Evolutionary conservation across 2,888 invertebrate species (phyloP).

Genomic region (Caenorhabditis sulstoni): DNA sequence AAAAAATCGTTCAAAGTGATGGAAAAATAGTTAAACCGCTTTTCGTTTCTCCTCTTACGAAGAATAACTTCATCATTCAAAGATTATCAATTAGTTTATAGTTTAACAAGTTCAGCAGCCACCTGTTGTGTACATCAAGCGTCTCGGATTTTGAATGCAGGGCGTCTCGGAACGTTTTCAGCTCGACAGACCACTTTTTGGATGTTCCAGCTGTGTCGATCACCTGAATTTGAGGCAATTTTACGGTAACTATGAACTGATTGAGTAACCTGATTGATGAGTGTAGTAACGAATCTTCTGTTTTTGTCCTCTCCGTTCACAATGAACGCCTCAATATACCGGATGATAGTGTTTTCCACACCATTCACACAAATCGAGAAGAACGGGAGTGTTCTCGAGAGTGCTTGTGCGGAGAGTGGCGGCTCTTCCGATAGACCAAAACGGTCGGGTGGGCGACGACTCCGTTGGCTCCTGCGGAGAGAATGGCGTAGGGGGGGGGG

Average conservation of each 20-base stretch:
- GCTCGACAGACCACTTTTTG: conserved; percentile 38
- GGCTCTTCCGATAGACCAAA: too few species aligned
- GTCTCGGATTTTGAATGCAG: conserved; percentile 13
- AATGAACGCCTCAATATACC: conserved; percentile 15
- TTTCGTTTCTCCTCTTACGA: too few species aligned
- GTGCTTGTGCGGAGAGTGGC: too few species aligned
- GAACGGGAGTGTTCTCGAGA: conserved; percentile 34
- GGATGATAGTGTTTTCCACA: conserved; percentile 24
- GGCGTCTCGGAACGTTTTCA: conserved; percentile 20
- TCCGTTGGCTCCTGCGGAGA: too few species aligned
- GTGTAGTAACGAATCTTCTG: neutral
- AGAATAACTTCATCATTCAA: too few species aligned
- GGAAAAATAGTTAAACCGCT: too few species aligned
- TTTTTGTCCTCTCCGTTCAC: conserved; percentile 9
- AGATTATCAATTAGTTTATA: conserved; percentile 29
- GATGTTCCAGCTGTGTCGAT: conserved; percentile 40
- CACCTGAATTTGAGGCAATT: conserved; percentile 12
- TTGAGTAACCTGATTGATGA: conserved; percentile 26
- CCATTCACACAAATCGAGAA: conserved; percentile 47
- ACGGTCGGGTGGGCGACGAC: too few species aligned
- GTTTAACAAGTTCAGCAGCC: conserved; percentile 15
- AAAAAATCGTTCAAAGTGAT: too few species aligned
- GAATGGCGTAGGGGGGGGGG: too few species aligned
- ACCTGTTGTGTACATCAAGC: conserved; percentile 15
- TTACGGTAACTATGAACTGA: too few species aligned